These are phyloP conservation scores for Cirrhinus mrigala DNA, from an alignment of 2,797 vertebrate species.

Conservation along the genomic window DNA sequence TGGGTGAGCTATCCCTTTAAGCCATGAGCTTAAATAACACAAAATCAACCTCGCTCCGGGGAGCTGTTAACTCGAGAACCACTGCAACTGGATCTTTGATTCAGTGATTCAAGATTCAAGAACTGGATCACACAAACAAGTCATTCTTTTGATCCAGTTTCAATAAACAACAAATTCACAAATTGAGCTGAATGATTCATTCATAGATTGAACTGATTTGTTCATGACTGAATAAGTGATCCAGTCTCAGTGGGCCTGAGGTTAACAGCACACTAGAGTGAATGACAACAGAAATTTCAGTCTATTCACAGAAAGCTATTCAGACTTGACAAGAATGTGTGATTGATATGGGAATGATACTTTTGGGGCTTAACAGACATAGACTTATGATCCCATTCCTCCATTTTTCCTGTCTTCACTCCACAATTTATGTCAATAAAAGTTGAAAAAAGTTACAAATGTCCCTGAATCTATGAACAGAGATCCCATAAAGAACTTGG, in stretches of 20 bases:
- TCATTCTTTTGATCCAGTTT: neutral
- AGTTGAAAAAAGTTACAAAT: neutral
- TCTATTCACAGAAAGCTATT: neutral
- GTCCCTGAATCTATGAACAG: neutral
- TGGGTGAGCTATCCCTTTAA: neutral
- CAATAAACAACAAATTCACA: neutral
- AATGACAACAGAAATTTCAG: neutral
- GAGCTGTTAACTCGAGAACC: neutral
- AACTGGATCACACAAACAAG: neutral
- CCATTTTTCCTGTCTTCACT: neutral
- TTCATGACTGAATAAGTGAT: slow-evolving; percentile 7
- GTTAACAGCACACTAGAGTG: neutral
- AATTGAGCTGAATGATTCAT: neutral
- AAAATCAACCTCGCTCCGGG: neutral
- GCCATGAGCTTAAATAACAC: neutral
- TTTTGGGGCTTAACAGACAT: neutral
- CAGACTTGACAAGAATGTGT: neutral
- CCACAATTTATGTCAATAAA: neutral
- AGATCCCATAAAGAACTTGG: neutral
- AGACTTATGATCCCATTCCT: neutral
- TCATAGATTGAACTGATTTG: slow-evolving; percentile 5
- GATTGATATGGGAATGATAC: neutral
- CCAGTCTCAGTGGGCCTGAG: neutral
- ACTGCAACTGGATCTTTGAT: neutral
- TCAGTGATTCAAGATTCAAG: neutral